Conservation (phyloP, 2,113 vertebrate genomes). For the Cricetomys ansorgei region DNA sequence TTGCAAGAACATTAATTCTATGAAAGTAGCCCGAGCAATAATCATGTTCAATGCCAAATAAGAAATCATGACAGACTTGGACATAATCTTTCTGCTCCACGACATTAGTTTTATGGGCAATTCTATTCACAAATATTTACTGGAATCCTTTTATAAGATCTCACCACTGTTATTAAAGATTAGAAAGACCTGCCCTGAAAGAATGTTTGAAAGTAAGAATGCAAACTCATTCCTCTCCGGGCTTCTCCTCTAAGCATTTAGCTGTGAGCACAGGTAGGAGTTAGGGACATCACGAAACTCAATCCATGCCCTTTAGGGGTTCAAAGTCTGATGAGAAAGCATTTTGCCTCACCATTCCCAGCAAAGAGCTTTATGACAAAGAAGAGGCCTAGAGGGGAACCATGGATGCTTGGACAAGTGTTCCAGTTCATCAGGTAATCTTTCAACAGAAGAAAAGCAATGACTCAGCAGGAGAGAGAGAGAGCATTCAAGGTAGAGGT, state of each 20-base stretch:
- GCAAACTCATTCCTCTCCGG: background rate
- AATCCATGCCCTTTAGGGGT: background rate
- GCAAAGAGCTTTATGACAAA: background rate
- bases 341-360: background rate
- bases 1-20: conserved; percentile 27
- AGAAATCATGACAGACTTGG: background rate
- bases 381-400: background rate
- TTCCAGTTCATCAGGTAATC: background rate
- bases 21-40: background rate
- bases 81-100: background rate
- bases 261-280: background rate
- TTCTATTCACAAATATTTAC: conserved; percentile 38
- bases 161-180: background rate
- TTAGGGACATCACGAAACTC: background rate
- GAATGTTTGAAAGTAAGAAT: background rate
- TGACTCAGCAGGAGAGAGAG: background rate
- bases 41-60: conserved; percentile 3
- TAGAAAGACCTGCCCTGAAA: background rate
- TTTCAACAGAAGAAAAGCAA: conserved; percentile 15
- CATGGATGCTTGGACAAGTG: background rate
- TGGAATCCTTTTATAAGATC: conserved; percentile 15
- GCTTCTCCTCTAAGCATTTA: conserved; percentile 1
- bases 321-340: conserved; percentile 32
- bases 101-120: background rate
- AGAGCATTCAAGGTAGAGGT: background rate